Evolutionary conservation across 2,113 vertebrate genomes (phyloP).

Genomic region (Parus major): DNA sequence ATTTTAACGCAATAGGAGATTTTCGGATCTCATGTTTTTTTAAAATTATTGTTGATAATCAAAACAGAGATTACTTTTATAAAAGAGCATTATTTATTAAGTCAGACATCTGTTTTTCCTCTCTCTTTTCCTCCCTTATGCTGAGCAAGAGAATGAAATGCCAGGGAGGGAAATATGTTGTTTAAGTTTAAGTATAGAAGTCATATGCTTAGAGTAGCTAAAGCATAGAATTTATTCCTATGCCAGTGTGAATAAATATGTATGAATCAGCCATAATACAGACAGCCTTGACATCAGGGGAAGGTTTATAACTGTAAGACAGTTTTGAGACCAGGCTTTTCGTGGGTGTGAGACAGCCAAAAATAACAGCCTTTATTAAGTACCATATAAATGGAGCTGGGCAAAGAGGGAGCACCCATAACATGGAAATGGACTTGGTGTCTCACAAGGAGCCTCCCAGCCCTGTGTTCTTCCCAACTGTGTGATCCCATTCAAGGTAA

Average conservation of each 20-base stretch:
- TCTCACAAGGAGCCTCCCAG: neutral
- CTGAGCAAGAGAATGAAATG: neutral
- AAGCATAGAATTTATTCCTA: neutral
- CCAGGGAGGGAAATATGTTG: neutral
- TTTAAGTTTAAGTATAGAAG: neutral
- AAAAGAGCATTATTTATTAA: neutral
- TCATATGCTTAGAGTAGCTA: neutral
- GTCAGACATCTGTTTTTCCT: neutral
- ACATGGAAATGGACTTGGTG: neutral
- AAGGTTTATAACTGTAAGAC: neutral
- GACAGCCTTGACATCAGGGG: neutral
- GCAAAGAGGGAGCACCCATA: neutral
- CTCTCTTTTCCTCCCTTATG: neutral
- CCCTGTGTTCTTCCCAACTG: neutral
- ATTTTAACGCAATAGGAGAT: neutral
- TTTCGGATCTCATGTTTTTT: neutral
- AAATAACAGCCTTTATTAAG: neutral
- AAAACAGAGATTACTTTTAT: neutral
- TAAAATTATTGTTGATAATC: neutral
- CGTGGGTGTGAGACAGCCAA: neutral
- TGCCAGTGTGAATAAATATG: neutral
- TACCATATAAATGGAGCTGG: neutral
- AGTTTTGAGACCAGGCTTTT: neutral
- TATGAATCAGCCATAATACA: neutral
- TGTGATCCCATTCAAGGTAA: neutral